Evolutionary conservation across 2,113 vertebrate species (phyloP), one percentile per base, ranked within the genome.

Genomic region (Elephas maximus): DNA sequence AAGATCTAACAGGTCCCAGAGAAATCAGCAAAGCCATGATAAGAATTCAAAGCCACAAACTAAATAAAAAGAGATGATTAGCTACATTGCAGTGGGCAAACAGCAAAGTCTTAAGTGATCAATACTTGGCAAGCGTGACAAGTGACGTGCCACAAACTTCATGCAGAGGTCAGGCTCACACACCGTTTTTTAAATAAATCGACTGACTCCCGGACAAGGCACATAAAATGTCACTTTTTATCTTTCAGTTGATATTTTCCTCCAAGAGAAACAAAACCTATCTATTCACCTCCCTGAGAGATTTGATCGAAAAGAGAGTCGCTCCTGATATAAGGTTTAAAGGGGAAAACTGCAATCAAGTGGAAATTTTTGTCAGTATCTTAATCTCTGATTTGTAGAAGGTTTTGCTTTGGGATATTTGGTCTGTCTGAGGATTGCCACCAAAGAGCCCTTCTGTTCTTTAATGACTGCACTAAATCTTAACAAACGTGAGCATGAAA

Each of bases 301-400:
- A 98, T 98, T 98, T 98, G 98, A 98, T 99, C 1, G 91, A 98
- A 98, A 98, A 98, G 96, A 98, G 95, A 98, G 98, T 98, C 97
- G 98, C 96, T 98, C 94, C 97, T 98, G 97, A 98, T 98, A 98
- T 82, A 98, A 98, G 97, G 96, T 98, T 98, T 98, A 98, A 98
- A 96, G 96, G 88, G 76, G 91, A 97, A 98, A 99, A 98, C 98
- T 97, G 98, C 98, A 99, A 98, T 99, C 98, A 98, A 98, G 98
- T 98, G 97, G 98, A 98, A 98, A 98, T 98, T 98, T 98, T 98
- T 99, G 98, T 98, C 98, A 98, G 98, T 97, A 91, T 97, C 98
- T 98, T 98, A 99, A 99, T 99, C 98, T 98, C 98, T 99, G 98
- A 98, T 98, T 99, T 99, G 98, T 99, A 98, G 98, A 98, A 99